phyloP scores from a whole-genome alignment of 2,888 invertebrate genomes.

The Orgyia antiqua region DNA sequence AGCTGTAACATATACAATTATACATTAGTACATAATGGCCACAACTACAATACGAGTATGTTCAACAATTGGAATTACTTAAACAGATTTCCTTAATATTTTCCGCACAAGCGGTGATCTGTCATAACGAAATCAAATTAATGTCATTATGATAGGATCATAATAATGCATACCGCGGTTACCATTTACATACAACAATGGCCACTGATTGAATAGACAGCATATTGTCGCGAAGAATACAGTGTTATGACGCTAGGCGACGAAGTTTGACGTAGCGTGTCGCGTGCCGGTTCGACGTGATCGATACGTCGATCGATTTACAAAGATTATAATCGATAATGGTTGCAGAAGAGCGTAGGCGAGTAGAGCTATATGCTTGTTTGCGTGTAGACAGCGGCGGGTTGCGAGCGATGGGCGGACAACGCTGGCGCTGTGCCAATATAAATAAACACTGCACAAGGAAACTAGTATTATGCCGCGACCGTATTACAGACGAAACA shows the following conservation, averaged over 20 bases:
- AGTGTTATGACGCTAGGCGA: constrained; percentile 58
- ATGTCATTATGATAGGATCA: background rate
- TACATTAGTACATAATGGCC: constrained; percentile 12
- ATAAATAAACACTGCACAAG: constrained; percentile 77
- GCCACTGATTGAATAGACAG: constrained; percentile 44
- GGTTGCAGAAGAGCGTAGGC: constrained; percentile 51
- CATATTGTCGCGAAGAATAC: constrained; percentile 33
- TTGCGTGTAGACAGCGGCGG: constrained; percentile 55
- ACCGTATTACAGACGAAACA: constrained; percentile 76
- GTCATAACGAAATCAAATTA: background rate
- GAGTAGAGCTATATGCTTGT: constrained; percentile 53
- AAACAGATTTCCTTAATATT: constrained; percentile 20
- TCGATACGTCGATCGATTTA: constrained; percentile 55
- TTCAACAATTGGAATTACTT: constrained; percentile 3
- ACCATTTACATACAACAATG: constrained; percentile 56
- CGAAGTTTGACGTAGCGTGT: constrained; percentile 55
- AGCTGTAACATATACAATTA: constrained; percentile 82
- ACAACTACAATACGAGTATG: constrained; percentile 5
- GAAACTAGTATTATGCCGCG: constrained; percentile 78
- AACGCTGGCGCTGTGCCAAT: constrained; percentile 68
- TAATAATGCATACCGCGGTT: constrained; percentile 10
- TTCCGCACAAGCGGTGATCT: constrained; percentile 7
- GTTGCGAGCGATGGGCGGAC: constrained; percentile 60
- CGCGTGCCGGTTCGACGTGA: constrained; percentile 40
- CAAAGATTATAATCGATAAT: constrained; percentile 51